Conservation (phyloP, 2,113 vertebrate species). For the Capra hircus region DNA sequence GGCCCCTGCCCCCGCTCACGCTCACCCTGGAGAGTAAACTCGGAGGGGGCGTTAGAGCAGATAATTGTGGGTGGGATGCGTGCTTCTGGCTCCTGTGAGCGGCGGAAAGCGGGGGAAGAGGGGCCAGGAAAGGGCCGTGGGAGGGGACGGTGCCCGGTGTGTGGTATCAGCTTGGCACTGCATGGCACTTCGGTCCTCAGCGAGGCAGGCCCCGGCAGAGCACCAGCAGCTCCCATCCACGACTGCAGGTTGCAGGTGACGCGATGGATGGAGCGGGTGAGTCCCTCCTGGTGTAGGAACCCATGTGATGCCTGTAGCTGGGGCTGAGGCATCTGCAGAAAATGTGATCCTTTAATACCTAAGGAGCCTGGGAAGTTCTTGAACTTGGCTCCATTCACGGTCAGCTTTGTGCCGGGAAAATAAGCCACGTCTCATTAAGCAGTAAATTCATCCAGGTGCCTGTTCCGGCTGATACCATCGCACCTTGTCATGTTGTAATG, state of each 20-base stretch:
- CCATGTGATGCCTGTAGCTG: not conserved
- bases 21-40: not conserved
- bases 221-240: fast-evolving
- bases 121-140: too few species aligned
- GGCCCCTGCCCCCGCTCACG: not conserved
- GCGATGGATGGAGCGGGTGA: fast-evolving
- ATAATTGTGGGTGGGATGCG: fast-evolving
- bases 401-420: not conserved
- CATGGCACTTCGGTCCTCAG: fast-evolving
- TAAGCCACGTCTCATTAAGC: not conserved
- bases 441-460: not conserved
- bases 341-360: not conserved
- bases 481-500: not conserved
- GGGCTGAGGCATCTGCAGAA: not conserved
- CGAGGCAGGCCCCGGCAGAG: fast-evolving
- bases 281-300: fast-evolving
- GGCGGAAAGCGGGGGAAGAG: not conserved
- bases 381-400: not conserved
- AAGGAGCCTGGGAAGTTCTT: not conserved
- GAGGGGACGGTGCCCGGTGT: fast-evolving
- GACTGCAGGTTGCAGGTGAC: fast-evolving
- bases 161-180: not conserved
- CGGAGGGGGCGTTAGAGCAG: not conserved
- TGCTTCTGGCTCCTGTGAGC: not conserved
- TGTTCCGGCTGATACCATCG: not conserved